These are phyloP conservation scores for Nomada fabriciana DNA, from an alignment of 2,888 invertebrate species.

Conservation along the genomic window DNA sequence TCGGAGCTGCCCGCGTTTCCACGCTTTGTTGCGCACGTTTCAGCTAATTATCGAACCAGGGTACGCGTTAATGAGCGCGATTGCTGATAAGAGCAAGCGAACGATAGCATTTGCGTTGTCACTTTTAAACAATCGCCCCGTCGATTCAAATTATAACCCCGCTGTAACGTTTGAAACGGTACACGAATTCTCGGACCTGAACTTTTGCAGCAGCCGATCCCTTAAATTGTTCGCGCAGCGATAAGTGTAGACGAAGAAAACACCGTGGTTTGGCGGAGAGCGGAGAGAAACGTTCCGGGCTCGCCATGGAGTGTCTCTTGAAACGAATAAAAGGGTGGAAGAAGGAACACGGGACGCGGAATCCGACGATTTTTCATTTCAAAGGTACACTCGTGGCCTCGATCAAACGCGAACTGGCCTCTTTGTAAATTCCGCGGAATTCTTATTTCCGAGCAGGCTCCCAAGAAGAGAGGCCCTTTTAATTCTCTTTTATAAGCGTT, in stretches of 20 bases:
- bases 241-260: not conserved
- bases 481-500: conserved; percentile 68
- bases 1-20: conserved; percentile 73
- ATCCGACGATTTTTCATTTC: conserved; percentile 53
- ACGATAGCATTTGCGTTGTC: not conserved
- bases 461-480: conserved; percentile 48
- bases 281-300: conserved; percentile 13
- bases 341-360: conserved; percentile 7
- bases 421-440: conserved; percentile 64
- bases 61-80: conserved; percentile 76
- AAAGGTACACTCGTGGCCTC: conserved; percentile 43
- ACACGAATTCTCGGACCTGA: not conserved
- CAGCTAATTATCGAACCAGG: conserved; percentile 70
- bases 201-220: not conserved
- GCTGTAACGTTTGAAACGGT: no score
- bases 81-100: conserved; percentile 70
- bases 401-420: conserved; percentile 42
- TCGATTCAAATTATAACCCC: not conserved
- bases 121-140: conserved; percentile 1
- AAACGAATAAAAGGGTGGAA: not conserved
- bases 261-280: not conserved
- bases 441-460: conserved; percentile 64
- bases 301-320: conserved; percentile 32
- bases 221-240: not conserved
- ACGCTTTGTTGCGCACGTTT: conserved; percentile 69